Evolutionary conservation across 2,888 invertebrate species (phyloP).

Genomic region (Clostera curtula): DNA sequence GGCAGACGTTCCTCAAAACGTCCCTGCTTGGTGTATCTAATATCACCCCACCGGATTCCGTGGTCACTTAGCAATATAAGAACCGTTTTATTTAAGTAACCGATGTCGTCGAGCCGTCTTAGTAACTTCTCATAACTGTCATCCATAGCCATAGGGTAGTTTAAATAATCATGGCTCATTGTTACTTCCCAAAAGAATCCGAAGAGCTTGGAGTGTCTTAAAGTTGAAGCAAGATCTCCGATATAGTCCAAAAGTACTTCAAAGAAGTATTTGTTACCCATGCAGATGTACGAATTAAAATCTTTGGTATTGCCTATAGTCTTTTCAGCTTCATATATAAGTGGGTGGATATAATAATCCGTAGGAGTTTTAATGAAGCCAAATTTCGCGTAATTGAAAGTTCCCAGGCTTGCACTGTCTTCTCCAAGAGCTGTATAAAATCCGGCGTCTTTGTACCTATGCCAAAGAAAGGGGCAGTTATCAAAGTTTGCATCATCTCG

Average conservation of each 20-base stretch:
- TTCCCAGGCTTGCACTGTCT: conserved; percentile 85
- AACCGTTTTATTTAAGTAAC: conserved; percentile 79
- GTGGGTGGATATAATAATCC: conserved; percentile 88
- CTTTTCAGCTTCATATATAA: conserved; percentile 80
- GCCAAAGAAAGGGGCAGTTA: conserved; percentile 89
- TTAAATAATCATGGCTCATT: conserved; percentile 89
- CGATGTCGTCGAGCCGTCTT: conserved; percentile 58
- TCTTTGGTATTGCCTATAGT: conserved; percentile 78
- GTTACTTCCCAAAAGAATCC: conserved; percentile 90
- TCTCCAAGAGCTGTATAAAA: conserved; percentile 89
- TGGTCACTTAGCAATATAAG: conserved; percentile 90
- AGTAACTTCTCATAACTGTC: conserved; percentile 76
- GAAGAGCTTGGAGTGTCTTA: conserved; percentile 79
- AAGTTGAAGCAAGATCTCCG: conserved; percentile 74
- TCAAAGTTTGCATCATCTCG: conserved; percentile 78
- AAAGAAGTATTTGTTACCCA: conserved; percentile 80
- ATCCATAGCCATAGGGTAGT: conserved; percentile 85
- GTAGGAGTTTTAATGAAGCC: conserved; percentile 89
- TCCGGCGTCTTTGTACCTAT: conserved; percentile 80
- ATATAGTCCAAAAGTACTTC: conserved; percentile 83
- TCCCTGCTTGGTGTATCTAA: conserved; percentile 89
- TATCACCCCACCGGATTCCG: conserved; percentile 90
- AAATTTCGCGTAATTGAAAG: conserved; percentile 85
- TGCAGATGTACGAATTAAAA: conserved; percentile 80
- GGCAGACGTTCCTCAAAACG: conserved; percentile 92